Evolutionary conservation across 2,797 vertebrate genomes (phyloP).

Genomic region (Allobates femoralis): DNA sequence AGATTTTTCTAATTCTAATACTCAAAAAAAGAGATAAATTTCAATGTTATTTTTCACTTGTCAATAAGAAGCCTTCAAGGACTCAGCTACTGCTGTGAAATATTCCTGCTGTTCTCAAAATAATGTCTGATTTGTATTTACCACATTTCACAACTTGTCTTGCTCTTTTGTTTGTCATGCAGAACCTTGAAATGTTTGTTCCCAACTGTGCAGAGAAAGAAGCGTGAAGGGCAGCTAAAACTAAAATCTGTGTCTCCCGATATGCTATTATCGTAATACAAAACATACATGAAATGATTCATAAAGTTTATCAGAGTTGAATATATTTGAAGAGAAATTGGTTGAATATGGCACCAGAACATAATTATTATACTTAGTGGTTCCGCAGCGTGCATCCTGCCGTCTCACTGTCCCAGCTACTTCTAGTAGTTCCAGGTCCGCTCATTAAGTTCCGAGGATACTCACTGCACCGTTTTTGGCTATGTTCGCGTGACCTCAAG

Average conservation of each 20-base stretch:
- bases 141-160: not conserved
- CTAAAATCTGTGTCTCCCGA: not conserved
- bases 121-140: not conserved
- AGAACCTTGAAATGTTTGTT: not conserved
- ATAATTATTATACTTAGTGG: too few species aligned
- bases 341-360: not conserved
- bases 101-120: conserved; percentile 1
- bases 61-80: not conserved
- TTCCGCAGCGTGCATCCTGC: too few species aligned
- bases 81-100: not conserved
- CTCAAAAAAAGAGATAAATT: not conserved
- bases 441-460: too few species aligned
- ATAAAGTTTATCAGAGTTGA: not conserved
- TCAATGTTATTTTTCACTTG: not conserved
- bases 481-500: too few species aligned
- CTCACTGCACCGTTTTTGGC: too few species aligned
- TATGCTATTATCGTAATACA: not conserved
- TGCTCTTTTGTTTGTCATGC: not conserved
- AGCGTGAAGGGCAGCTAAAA: not conserved
- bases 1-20: not conserved
- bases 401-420: too few species aligned
- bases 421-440: too few species aligned
- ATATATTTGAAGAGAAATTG: not conserved
- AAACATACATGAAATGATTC: not conserved
- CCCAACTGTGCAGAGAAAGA: not conserved